Base-by-base conservation (phyloP, 2,113 vertebrate genomes). In the Pituophis catenifer region DNA sequence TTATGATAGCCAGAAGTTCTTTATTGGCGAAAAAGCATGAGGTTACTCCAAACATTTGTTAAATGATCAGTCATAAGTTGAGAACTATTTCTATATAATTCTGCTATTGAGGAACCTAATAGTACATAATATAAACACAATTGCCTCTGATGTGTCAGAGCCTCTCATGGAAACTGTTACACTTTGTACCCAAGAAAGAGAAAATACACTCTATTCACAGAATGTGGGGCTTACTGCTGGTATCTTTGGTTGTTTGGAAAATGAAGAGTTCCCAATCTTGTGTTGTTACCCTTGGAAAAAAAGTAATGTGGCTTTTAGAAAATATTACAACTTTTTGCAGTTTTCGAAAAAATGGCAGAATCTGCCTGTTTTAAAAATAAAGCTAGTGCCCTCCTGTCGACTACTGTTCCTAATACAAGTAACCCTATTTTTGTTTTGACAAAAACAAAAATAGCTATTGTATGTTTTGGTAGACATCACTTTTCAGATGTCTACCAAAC, bases 331-430 rank as follows among this genome's bases (percentile, higher is more conserved):
- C 75, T 91, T 59, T 94, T 95, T 53, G 26, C 29, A 95, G 89
- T 24, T 57, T 96, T 95, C 92, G 55, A 85, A 96, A 87, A 54
- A 59, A 19, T 8, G 88, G 57, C n/a, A 95, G 91, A 91, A 89
- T 5, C 1, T 29, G 87, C 7, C 44, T 2, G 23, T 1, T n/a
- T 48, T 89, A 52, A 54, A 29, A 90, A 53, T 86, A 48, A 2
- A 70, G 29, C 48, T 53, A 5, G 38, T 95, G 0, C 62, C 86
- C 38, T 4, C 93, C 70, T 58, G 88, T 19, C 81, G 95, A 33
- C 21, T 87, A 33, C 21, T 87, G 6, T 89, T 92, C 92, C 1
- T 50, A 44, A 52, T 23, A 65, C 57, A 90, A 48, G 89, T 26
- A n/a, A n/a, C n/a, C 38, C n/a, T 24, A 52, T 89, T 75, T 53